phyloP scores from a whole-genome alignment of 2,888 invertebrate species.

The Masnerella sp. region DNA sequence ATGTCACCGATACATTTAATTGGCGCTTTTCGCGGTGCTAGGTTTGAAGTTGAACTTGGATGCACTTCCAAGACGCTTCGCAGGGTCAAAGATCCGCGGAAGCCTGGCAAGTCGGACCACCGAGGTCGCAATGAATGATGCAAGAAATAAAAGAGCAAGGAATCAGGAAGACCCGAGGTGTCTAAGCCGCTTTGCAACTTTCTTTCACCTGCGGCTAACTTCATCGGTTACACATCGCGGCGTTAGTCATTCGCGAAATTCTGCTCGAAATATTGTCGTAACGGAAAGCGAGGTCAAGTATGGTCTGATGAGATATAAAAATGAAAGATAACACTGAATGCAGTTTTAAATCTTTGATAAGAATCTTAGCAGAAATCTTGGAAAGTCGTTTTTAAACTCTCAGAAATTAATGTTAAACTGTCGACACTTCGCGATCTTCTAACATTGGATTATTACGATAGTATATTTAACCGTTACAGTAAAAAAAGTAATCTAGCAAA shows the following conservation, averaged over 20 bases:
- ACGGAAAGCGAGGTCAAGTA: neutral
- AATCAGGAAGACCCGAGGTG: slow-evolving; percentile 54
- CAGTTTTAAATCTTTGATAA: too few species aligned
- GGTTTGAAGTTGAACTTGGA: slow-evolving; percentile 34
- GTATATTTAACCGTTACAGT: too few species aligned
- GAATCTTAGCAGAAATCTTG: too few species aligned
- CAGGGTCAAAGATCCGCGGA: slow-evolving; percentile 48
- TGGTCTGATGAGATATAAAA: too few species aligned
- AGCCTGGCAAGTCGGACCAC: slow-evolving; percentile 54
- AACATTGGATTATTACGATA: too few species aligned
- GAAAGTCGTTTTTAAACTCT: too few species aligned
- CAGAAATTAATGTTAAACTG: too few species aligned
- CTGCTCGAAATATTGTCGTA: neutral
- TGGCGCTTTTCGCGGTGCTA: too few species aligned
- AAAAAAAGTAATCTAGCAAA: too few species aligned
- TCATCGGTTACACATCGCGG: slow-evolving; percentile 35
- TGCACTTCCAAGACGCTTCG: slow-evolving; percentile 26
- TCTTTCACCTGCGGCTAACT: slow-evolving; percentile 32
- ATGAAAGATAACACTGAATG: too few species aligned
- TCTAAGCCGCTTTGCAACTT: slow-evolving; percentile 56
- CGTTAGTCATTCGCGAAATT: slow-evolving; percentile 20
- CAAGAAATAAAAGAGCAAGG: slow-evolving; percentile 46
- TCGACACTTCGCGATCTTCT: too few species aligned
- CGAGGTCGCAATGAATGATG: slow-evolving; percentile 55
- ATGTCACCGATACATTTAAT: neutral